A percentile compares a stretch with the other conserved stretches of the same genome.
Conservation (phyloP, 2,797 vertebrate genomes). For the Chelmon rostratus region DNA sequence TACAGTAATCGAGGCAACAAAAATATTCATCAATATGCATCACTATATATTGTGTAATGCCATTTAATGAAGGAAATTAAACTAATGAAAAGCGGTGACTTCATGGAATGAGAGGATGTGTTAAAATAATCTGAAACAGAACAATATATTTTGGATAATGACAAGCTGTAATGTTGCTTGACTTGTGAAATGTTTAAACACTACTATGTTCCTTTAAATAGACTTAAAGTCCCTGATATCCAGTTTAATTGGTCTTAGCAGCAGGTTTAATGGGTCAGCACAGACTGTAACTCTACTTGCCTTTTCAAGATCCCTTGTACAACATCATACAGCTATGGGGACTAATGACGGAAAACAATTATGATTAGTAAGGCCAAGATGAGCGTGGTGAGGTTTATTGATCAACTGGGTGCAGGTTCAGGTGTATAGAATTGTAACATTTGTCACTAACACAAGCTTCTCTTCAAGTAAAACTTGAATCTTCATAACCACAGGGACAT, state of each 20-base stretch:
- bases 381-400: background rate
- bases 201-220: background rate
- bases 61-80: background rate
- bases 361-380: too few relatives aligned
- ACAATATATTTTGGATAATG: background rate
- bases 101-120: background rate
- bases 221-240: background rate
- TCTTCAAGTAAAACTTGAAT: background rate
- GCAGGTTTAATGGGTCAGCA: background rate
- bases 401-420: background rate
- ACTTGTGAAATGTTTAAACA: background rate
- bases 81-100: background rate
- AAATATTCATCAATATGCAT: background rate
- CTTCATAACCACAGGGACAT: background rate
- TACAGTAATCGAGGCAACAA: background rate
- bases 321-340: background rate
- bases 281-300: background rate
- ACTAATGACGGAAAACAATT: background rate
- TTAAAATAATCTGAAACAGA: background rate
- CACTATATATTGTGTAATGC: background rate
- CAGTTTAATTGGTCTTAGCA: conserved; percentile 24
- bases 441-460: background rate
- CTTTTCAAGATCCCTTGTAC: background rate
- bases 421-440: background rate
- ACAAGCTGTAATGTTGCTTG: background rate